Base-by-base conservation (phyloP, 2,888 invertebrate genomes). In the Gortyna flavago region DNA sequence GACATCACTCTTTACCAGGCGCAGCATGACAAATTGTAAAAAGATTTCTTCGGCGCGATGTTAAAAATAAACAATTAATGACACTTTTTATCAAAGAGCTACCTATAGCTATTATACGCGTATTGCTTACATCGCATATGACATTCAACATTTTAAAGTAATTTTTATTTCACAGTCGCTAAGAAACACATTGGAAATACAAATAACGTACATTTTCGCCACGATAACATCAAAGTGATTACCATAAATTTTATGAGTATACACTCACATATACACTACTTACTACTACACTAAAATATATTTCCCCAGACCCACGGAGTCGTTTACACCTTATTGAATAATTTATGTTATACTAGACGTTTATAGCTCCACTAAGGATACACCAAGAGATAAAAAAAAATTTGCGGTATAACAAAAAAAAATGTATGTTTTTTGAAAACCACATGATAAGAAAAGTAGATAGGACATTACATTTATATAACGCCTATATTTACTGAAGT, bases 261-360 rank as follows among this genome's bases (percentile, higher is more conserved):
- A n/a, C n/a, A n/a, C n/a, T n/a, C n/a, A n/a, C n/a, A n/a, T n/a
- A n/a, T n/a, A n/a, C n/a, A n/a, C n/a, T n/a, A n/a, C n/a, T n/a
- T n/a, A n/a, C n/a, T n/a, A 79, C 74, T 74, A 72, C 32, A 71
- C 71, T 66, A 79, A 79, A 83, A 79, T 82, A 83, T 66, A 21
- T 68, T 65, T 38, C 41, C 32, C 11, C 41, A 82, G 59, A 73
- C 64, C 62, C 69, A 72, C 41, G 65, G 38, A 79, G 73, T 73
- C 80, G 66, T 86, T 86, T 73, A 74, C 74, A 84, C 80, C 65
- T 76, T 83, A 86, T 84, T 79, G 80, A 76, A 86, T 65, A 86
- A 86, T 84, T 86, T 79, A 84, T 80, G 72, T 67, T 65, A 29
- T 78, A 70, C 32, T 79, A 76, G 77, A 74, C 38, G 38, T 61